These are phyloP conservation scores for Lochmaea crataegi DNA, from an alignment of 2,888 invertebrate genomes.

Conservation along the genomic window DNA sequence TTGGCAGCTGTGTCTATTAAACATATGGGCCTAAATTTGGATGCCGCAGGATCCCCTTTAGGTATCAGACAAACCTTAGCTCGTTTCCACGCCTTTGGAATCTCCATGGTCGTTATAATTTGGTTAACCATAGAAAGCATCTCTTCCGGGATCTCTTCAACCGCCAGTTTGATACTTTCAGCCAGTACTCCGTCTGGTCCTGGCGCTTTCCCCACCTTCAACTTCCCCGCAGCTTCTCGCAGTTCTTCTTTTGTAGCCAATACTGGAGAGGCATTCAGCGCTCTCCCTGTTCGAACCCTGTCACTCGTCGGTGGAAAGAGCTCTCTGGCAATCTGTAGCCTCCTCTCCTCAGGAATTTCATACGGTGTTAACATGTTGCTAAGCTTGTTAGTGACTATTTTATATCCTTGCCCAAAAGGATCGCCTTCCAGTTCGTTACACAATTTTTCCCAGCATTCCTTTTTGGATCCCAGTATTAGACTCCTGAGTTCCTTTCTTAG, in stretches of 20 bases:
- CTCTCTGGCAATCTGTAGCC: neutral
- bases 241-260: conserved; percentile 1
- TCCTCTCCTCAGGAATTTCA: neutral
- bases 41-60: no score
- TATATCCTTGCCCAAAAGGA: neutral
- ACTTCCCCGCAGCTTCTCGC: neutral
- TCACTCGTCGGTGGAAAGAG: neutral
- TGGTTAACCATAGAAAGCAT: conserved; percentile 2
- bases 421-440: conserved; percentile 11
- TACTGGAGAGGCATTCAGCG: neutral
- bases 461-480: conserved; percentile 13
- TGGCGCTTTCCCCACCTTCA: conserved; percentile 9
- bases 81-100: no score
- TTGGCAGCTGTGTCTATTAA: no score
- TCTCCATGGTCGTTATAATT: neutral
- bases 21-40: no score
- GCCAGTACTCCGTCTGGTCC: conserved; percentile 12
- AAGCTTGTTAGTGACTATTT: neutral
- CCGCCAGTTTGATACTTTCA: neutral
- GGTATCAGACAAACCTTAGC: no score
- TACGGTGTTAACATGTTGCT: no score
- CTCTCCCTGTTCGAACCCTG: neutral
- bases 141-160: neutral
- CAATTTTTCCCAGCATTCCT: conserved; percentile 10
- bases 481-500: conserved; percentile 7